Evolutionary conservation across 2,888 invertebrate species (phyloP).

Genomic region (Agrochola circellaris): DNA sequence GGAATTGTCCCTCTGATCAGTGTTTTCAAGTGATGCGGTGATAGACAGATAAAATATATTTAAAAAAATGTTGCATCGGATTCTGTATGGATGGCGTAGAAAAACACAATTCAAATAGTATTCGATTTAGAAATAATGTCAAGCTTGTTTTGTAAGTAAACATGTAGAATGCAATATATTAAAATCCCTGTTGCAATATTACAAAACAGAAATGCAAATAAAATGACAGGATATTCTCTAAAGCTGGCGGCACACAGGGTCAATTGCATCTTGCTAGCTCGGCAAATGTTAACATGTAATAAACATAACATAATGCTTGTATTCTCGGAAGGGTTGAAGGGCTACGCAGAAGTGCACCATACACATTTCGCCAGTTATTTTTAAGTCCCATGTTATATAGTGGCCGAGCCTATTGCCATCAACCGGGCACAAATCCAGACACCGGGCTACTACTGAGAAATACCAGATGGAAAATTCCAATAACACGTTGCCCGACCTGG

Average conservation of each 20-base stretch:
- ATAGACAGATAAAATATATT: neutral
- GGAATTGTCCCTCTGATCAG: no score
- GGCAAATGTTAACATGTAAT: neutral
- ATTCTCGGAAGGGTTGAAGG: no score
- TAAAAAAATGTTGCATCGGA: no score
- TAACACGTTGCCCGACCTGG: no score
- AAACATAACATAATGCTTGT: neutral
- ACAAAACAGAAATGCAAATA: slow-evolving; percentile 22
- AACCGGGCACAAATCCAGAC: no score
- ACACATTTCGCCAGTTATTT: no score
- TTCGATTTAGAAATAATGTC: neutral
- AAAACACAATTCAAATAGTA: neutral
- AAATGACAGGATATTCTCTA: neutral
- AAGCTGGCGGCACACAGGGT: neutral
- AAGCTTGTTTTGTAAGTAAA: neutral
- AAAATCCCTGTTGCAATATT: neutral
- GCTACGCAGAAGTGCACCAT: no score
- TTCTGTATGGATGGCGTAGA: neutral
- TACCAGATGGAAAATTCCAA: no score
- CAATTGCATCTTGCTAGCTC: neutral
- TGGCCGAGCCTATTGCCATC: no score
- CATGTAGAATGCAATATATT: slow-evolving; percentile 15
- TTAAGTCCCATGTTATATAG: no score
- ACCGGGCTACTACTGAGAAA: no score
- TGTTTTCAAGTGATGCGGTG: no score